Evolutionary conservation across 2,888 invertebrate species (phyloP), one percentile per base, ranked within the genome.

Genomic region (Caenorhabditis sinica): DNA sequence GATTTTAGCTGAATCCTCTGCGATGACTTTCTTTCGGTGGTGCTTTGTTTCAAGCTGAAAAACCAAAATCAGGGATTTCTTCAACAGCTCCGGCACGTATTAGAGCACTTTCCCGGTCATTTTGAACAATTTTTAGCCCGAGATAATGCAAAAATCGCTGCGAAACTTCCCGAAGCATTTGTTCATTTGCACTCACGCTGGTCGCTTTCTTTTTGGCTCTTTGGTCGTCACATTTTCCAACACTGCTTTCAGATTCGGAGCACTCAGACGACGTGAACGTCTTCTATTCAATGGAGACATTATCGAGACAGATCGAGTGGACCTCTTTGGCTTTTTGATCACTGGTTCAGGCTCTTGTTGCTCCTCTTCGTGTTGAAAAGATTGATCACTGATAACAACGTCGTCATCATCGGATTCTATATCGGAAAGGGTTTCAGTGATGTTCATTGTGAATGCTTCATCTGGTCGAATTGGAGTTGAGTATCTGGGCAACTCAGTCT

Each of bases 401-500:
- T 49, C 60, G 1, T 60, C 61, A 9, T 40, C 63, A 23, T 53
- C 13, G 2, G 36, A 23, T 23, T 23, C 51, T n/a, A 69, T 69
- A 13, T 56, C 45, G 15, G 56, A 53, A 5, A 56, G 20, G 6
- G 13, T 43, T 11, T 66, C 63, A 6, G 66, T 13, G 11, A 66
- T 36, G 23, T 66, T 51, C 23, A 66, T 4, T 43, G 61, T 53
- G 36, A 65, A 71, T 17, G 15, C 3, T 43, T 15, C 15, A 28
- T 20, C 36, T 1, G 20, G 11, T 25, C 49, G 2, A 58, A 65
- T 66, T 5, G 75, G 65, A 49, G 65, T 65, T n/a, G 65, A 65
- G 25, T 17, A 25, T 4, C 65, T 28, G 1, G 45, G 65, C n/a
- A 65, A 13, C 15, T 43, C 25, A 2, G 25, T 43, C 25, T 43